Percentiles rank a stretch among this genome's conserved stretches.
phyloP scores from a whole-genome alignment of 2,797 vertebrate genomes.

The Lateolabrax maculatus region DNA sequence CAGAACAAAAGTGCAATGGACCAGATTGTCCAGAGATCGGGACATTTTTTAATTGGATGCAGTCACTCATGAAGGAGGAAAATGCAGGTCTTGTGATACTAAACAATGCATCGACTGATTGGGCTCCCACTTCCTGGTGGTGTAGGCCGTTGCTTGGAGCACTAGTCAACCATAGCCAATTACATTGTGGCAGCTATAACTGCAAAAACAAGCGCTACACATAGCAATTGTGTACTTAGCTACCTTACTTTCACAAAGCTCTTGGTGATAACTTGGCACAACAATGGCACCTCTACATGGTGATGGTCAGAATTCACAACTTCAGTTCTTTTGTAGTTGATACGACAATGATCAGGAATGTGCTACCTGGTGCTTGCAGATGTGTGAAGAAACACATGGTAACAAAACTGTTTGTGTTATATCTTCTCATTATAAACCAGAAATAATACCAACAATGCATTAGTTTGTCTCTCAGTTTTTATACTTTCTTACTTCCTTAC shows the following conservation, averaged over 20 bases:
- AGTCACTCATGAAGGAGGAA: constrained; percentile 62
- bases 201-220: constrained; percentile 57
- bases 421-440: background rate
- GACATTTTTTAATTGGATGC: constrained; percentile 69
- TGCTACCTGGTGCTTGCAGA: background rate
- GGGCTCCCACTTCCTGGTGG: constrained; percentile 46
- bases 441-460: background rate
- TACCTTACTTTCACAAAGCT: background rate
- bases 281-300: background rate
- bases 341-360: background rate
- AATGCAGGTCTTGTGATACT: constrained; percentile 56
- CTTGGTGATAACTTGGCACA: background rate
- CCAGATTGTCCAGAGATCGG: constrained; percentile 31
- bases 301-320: background rate
- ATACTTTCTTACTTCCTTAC: background rate
- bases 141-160: constrained; percentile 45
- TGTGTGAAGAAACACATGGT: background rate
- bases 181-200: constrained; percentile 48
- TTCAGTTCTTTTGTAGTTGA: background rate
- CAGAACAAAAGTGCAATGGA: constrained; percentile 37
- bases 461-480: background rate
- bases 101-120: constrained; percentile 59
- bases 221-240: background rate
- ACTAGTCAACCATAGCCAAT: constrained; percentile 70
- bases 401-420: background rate